Percentiles rank a stretch among this genome's conserved stretches.
Conservation (phyloP, 2,797 vertebrate species). For the Passerculus sandwichensis region DNA sequence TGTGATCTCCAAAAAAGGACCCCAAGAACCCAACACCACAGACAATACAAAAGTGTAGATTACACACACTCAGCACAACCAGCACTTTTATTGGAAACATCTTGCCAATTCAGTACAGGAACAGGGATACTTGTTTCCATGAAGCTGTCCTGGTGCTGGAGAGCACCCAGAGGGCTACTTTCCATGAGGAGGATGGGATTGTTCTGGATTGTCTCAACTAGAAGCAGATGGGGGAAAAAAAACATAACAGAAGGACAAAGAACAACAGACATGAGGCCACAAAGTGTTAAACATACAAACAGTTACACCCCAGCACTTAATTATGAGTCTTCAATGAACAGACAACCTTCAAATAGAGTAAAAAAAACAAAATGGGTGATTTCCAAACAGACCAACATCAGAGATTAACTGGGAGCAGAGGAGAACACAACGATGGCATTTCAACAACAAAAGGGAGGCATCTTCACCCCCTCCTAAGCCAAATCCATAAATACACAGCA, state of each 20-base stretch:
- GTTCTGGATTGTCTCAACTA: conserved; percentile 97
- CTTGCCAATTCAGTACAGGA: conserved; percentile 93
- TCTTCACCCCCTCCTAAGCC: conserved; percentile 19
- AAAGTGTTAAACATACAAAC: conserved; percentile 66
- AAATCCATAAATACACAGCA: background rate
- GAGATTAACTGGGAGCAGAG: conserved; percentile 39
- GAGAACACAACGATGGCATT: conserved; percentile 20
- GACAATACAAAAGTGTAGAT: conserved; percentile 77
- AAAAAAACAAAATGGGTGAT: conserved; percentile 40
- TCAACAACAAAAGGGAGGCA: conserved; percentile 13
- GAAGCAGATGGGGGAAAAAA: conserved; percentile 80
- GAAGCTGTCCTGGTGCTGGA: conserved; percentile 92
- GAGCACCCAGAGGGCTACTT: conserved; percentile 84
- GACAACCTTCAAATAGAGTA: conserved; percentile 36
- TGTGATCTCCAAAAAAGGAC: conserved; percentile 40
- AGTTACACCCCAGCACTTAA: conserved; percentile 49
- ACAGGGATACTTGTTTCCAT: conserved; percentile 96
- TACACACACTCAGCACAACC: conserved; percentile 95
- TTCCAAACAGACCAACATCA: conserved; percentile 44
- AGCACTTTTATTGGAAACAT: conserved; percentile 81
- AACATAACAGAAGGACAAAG: conserved; percentile 80
- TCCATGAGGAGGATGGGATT: conserved; percentile 93
- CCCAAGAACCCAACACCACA: conserved; percentile 49
- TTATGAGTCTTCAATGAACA: conserved; percentile 42
- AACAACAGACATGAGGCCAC: conserved; percentile 77